A percentile compares a stretch with the other conserved stretches of the same genome.
phyloP scores from a whole-genome alignment of 2,888 invertebrate species.

The Euplexia lucipara region DNA sequence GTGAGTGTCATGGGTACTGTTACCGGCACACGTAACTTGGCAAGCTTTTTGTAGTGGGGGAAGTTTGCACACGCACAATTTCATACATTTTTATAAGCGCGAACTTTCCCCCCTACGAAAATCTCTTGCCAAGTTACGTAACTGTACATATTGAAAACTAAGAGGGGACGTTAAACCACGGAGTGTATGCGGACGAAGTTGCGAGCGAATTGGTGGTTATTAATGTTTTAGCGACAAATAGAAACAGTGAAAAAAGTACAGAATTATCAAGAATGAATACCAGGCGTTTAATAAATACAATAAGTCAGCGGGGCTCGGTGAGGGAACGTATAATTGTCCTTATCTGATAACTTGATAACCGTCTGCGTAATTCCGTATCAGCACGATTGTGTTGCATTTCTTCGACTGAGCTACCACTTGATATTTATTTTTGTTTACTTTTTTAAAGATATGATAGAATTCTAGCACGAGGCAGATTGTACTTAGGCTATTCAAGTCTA shows the following conservation, averaged over 20 bases:
- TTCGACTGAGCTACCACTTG: conserved; percentile 25
- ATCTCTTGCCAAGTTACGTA: too few species aligned
- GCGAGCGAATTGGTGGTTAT: background rate
- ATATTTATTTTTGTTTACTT: conserved; percentile 29
- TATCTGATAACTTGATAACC: conserved; percentile 56
- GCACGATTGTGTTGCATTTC: conserved; percentile 42
- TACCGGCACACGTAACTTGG: too few species aligned
- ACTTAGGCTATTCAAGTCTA: too few species aligned
- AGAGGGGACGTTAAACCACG: too few species aligned
- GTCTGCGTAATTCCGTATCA: conserved; percentile 34
- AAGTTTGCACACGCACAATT: too few species aligned
- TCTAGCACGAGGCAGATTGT: conserved; percentile 1
- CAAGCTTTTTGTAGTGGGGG: too few species aligned
- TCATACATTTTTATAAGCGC: too few species aligned
- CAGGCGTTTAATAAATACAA: conserved; percentile 24
- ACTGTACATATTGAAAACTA: too few species aligned
- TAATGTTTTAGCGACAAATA: background rate
- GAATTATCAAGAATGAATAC: conserved; percentile 1
- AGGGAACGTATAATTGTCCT: conserved; percentile 47
- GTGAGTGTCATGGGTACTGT: too few species aligned
- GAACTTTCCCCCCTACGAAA: too few species aligned
- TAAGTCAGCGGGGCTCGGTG: conserved; percentile 35
- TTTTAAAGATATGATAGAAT: background rate
- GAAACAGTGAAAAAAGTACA: background rate
- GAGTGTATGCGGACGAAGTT: too few species aligned